Conservation (phyloP, 1,140 invertebrate species). For the Pomacea maculata region DNA sequence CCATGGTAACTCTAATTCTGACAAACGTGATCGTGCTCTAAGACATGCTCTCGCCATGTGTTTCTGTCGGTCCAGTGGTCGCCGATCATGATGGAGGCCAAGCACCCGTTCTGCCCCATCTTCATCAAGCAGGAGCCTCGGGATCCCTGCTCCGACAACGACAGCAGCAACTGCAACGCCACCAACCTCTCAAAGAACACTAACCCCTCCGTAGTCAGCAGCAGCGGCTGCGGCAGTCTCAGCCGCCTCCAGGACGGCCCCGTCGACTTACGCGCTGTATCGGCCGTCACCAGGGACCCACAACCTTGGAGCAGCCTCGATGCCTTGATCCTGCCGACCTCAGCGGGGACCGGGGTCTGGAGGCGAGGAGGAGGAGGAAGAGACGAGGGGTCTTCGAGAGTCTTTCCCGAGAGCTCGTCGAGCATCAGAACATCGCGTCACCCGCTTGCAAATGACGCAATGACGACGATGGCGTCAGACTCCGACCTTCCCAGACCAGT, state of each 20-base stretch:
- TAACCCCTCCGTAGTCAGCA: neutral
- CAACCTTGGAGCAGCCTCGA: neutral
- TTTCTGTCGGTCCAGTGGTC: no score
- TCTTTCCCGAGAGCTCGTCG: no score
- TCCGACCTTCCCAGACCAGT: no score
- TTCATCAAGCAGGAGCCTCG: constrained; percentile 12
- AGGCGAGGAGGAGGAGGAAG: neutral
- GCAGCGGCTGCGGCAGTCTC: constrained; percentile 3
- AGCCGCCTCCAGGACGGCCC: neutral
- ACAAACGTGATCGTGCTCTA: no score
- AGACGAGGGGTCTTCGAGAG: neutral
- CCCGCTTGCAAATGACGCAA: no score
- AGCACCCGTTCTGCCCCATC: constrained; percentile 3
- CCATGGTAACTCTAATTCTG: no score
- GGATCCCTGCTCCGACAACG: neutral
- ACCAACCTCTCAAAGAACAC: neutral
- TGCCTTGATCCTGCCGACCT: neutral
- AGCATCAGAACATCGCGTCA: no score
- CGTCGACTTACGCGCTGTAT: constrained; percentile 2
- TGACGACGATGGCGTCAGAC: no score
- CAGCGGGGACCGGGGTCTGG: neutral
- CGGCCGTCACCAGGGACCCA: neutral
- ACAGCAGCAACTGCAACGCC: neutral
- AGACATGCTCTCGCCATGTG: no score
- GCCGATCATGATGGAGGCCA: no score